Evolutionary conservation across 2,888 invertebrate species (phyloP).

Genomic region (Rhynchonema sp.): DNA sequence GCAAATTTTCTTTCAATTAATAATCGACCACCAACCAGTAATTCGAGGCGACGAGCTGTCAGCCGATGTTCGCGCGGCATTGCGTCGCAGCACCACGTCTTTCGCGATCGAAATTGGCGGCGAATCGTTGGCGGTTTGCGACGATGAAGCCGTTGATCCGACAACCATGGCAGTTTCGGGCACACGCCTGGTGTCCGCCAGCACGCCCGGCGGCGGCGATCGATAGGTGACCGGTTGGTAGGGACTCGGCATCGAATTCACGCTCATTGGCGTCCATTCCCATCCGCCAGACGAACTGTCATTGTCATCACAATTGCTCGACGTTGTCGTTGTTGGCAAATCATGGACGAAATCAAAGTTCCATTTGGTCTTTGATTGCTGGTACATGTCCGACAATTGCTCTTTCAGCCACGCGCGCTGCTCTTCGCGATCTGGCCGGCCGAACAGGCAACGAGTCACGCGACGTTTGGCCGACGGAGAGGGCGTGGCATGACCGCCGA

Average conservation of each 20-base stretch:
- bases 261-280: background rate
- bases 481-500: conserved; percentile 8
- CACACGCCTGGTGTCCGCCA: background rate
- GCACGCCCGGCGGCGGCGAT: background rate
- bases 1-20: too few relatives aligned
- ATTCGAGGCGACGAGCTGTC: too few relatives aligned
- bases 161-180: too few relatives aligned
- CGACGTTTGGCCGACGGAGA: background rate
- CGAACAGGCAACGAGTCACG: background rate
- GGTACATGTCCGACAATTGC: background rate
- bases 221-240: background rate
- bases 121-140: too few relatives aligned
- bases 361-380: background rate
- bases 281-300: background rate
- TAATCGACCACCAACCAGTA: too few relatives aligned
- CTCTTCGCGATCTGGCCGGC: background rate
- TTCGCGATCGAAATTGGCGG: too few relatives aligned
- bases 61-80: too few relatives aligned
- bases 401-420: background rate
- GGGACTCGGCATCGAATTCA: background rate
- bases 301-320: background rate
- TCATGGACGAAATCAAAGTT: background rate
- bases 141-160: too few relatives aligned
- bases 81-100: too few relatives aligned
- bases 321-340: background rate